Conservation (phyloP, 2,113 vertebrate species). For the Antechinus flavipes region DNA sequence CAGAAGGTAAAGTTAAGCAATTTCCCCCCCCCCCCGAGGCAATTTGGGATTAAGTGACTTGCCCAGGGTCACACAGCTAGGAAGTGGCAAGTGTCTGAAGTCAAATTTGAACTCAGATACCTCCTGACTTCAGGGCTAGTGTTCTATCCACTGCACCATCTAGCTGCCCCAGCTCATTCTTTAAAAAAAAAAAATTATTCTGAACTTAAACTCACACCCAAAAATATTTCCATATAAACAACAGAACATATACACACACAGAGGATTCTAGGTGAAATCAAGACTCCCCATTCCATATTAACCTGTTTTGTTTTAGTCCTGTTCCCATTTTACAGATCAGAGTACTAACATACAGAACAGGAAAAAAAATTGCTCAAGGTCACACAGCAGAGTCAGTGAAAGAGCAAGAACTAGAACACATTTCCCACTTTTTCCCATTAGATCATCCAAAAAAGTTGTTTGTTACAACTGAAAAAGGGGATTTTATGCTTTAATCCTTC, state of each 20-base stretch:
- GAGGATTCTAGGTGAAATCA: background rate
- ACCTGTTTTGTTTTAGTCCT: background rate
- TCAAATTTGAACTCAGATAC: too few species aligned
- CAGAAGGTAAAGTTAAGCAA: background rate
- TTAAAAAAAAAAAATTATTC: background rate
- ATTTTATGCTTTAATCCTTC: background rate
- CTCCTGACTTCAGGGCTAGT: too few species aligned
- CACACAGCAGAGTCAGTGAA: background rate
- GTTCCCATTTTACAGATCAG: background rate
- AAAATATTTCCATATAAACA: background rate
- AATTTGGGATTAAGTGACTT: too few species aligned
- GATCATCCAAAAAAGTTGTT: background rate
- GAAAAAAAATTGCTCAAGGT: background rate
- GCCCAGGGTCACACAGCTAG: too few species aligned
- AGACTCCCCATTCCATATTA: background rate
- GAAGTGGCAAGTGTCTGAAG: too few species aligned
- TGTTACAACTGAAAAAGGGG: background rate
- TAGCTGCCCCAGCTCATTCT: too few species aligned
- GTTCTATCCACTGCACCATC: too few species aligned
- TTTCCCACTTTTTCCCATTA: background rate
- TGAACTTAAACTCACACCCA: background rate
- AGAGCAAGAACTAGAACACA: background rate
- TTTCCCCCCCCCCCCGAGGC: background rate
- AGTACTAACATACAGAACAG: background rate
- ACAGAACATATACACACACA: background rate